Base-by-base conservation (phyloP, 2,888 invertebrate species). In the Ptycholaimellus sp. region DNA sequence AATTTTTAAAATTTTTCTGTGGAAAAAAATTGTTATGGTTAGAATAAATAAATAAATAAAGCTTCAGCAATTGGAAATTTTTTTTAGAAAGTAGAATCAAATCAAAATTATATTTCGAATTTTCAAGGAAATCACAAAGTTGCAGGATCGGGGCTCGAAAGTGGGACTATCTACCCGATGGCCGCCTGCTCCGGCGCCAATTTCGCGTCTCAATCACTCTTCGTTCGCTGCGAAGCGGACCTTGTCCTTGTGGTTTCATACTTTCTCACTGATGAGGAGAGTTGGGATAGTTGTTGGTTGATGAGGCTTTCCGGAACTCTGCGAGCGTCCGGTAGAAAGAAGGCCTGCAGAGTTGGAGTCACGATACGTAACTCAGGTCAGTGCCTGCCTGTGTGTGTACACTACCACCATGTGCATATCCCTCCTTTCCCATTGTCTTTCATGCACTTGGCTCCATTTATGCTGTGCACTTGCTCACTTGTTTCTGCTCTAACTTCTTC, bases 91-190 rank as follows among this genome's bases (percentile, higher is more conserved):
- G n/a, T n/a, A n/a, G n/a, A n/a, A n/a, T n/a, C n/a, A n/a, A n/a
- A n/a, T n/a, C n/a, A n/a, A 29, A 5, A 18, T 11, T 13, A 33
- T 33, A 20, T n/a, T 21, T 5, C 5, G 21, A 4, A 17, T 19
- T n/a, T n/a, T n/a, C n/a, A n/a, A n/a, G n/a, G n/a, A 7, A 31
- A 16, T 31, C 6, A 29, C 30, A 29, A 21, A 25, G n/a, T n/a
- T 33, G 29, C 32, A 49, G 50, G 7, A 87, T 87, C 44, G 73
- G 73, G 21, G 74, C 81, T 0, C 68, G 80, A 44, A 72, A 72
- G 40, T 72, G 69, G 47, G 87, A 87, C 57, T 61, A 73, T 16
- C 53, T 75, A 27, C 66, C 70, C 6, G 19, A 3, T 13, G 37
- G 37, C 16, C 30, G 23, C 3, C 22, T 41, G 25, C 14, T 32